Evolutionary conservation across 2,888 invertebrate genomes (phyloP), one percentile per base, ranked within the genome.

Genomic region (Mactromeris polynyma): DNA sequence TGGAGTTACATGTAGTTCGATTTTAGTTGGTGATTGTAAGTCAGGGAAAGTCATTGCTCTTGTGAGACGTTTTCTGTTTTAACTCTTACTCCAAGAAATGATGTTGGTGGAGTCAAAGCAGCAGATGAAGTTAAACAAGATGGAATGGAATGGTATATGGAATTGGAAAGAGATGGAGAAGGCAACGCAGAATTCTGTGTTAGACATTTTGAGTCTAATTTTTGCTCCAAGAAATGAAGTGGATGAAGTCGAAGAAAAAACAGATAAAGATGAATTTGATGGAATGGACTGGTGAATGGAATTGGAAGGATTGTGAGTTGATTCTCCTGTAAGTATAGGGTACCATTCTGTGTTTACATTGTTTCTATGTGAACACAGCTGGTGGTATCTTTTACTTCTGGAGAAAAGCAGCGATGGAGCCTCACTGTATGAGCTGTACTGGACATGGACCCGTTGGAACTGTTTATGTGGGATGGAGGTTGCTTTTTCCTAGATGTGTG

Each of bases 261-360:
- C n/a, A 9, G 58, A 14, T 73, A 36, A 33, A 6, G 73, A 7
- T 17, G 33, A 73, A 33, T 2, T 33, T 19, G 7, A 64, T 26
- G 26, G 58, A 64, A 26, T 64, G n/a, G 26, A 26, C 6, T n/a
- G 26, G 58, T 64, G 26, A 26, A 26, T n/a, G n/a, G 26, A 26
- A n/a, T 2, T 19, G 58, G 58, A 58, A 58, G 58, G 58, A 58
- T 58, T n/a, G 6, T 21, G 26, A 46, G 14, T 73, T n/a, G 4
- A 38, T 82, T 77, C 86, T 87, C 82, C 73, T 73, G 77, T 77
- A 82, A 82, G 86, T 87, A 11, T 82, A 98, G 99, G 99, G 98
- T 98, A 98, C 98, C 99, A 98, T 98, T 98, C 98, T 98, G 99
- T 98, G 99, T 98, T 99, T 98, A 98, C 99, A 98, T 98, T 98